Evolutionary conservation across 2,113 vertebrate species (phyloP).

Genomic region (Cairina moschata): DNA sequence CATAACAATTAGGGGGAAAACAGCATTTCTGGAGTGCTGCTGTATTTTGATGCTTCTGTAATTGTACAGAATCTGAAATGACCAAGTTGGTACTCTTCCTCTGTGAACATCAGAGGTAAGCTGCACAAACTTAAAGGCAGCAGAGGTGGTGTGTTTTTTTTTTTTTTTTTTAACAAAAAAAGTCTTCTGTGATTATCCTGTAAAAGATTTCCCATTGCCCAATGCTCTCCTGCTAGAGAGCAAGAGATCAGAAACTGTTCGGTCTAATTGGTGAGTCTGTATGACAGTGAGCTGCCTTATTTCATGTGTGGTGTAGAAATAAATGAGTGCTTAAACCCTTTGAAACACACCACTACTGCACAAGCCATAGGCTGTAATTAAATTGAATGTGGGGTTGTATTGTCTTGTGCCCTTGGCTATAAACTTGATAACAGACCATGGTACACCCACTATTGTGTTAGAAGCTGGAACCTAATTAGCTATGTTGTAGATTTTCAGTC

Average conservation of each 20-base stretch:
- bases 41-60: background rate
- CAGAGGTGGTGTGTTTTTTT: background rate
- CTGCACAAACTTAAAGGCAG: slow-evolving; percentile 29
- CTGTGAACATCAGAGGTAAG: slow-evolving; percentile 8
- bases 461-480: slow-evolving; percentile 62
- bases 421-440: slow-evolving; percentile 53
- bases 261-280: slow-evolving; percentile 63
- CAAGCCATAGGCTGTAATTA: slow-evolving; percentile 72
- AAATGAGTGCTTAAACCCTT: slow-evolving; percentile 63
- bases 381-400: slow-evolving; percentile 59
- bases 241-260: slow-evolving; percentile 66
- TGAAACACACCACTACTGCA: slow-evolving; percentile 59
- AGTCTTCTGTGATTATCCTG: slow-evolving; percentile 49
- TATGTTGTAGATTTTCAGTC: slow-evolving; percentile 60
- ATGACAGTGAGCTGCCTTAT: slow-evolving; percentile 60
- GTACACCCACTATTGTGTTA: slow-evolving; percentile 37
- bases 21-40: background rate
- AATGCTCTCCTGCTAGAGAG: slow-evolving; percentile 48
- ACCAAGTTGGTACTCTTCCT: background rate
- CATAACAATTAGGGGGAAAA: background rate
- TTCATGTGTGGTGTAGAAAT: slow-evolving; percentile 64
- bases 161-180: background rate
- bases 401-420: slow-evolving; percentile 46
- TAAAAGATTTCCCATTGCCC: slow-evolving; percentile 45
- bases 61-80: background rate